Conservation (phyloP, 2,113 vertebrate species). For the Prunella himalayana region DNA sequence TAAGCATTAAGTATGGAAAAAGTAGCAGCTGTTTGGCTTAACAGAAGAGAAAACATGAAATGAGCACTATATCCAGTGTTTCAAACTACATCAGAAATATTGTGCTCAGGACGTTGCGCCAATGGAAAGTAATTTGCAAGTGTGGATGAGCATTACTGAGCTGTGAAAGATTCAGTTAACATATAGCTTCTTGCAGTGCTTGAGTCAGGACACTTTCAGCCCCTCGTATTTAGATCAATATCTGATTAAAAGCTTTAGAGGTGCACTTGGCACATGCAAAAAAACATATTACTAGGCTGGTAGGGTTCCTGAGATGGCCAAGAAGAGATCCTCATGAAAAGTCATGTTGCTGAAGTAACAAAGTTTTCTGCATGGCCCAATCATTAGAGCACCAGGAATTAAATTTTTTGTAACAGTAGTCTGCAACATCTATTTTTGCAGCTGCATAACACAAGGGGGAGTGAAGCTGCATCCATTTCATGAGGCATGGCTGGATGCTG, state of each 20-base stretch:
- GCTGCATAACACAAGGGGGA: neutral
- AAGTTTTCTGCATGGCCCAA: neutral
- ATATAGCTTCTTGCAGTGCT: neutral
- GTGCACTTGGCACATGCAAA: neutral
- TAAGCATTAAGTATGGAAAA: neutral
- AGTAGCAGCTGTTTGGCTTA: neutral
- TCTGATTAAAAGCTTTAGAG: neutral
- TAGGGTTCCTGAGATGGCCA: neutral
- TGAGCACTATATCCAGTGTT: neutral
- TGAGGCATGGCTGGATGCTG: neutral
- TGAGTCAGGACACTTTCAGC: neutral
- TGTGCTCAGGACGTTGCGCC: neutral
- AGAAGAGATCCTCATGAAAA: neutral
- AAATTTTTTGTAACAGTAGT: neutral
- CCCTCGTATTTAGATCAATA: neutral
- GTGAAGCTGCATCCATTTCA: neutral
- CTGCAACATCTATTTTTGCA: neutral
- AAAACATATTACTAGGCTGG: neutral
- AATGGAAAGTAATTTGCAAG: neutral
- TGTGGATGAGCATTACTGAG: neutral
- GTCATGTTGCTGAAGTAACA: neutral
- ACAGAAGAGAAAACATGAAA: neutral
- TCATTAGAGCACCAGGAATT: neutral
- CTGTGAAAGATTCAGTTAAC: neutral
- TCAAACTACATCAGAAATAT: neutral